Percentiles rank a stretch among this genome's conserved stretches.
These are phyloP conservation scores for Beaufortia kweichowensis DNA, from an alignment of 2,113 vertebrate genomes.

Conservation along the genomic window DNA sequence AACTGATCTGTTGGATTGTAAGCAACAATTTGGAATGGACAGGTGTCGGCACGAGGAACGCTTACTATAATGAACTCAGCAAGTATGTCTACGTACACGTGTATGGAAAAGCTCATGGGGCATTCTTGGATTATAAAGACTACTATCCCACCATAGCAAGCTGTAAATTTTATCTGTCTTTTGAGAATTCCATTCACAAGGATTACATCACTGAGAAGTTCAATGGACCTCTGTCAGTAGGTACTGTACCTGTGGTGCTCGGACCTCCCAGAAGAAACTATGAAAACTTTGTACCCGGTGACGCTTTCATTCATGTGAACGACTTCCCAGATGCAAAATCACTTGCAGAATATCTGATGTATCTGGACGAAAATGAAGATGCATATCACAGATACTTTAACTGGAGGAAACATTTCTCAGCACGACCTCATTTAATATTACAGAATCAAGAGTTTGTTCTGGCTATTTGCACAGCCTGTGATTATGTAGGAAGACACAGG, in stretches of 20 bases:
- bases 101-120: slow-evolving; percentile 77
- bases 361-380: slow-evolving; percentile 80
- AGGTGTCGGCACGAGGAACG: slow-evolving; percentile 68
- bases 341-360: slow-evolving; percentile 79
- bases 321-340: slow-evolving; percentile 79
- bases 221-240: slow-evolving; percentile 81
- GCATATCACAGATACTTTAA: slow-evolving; percentile 83
- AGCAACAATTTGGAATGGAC: slow-evolving; percentile 76
- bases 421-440: slow-evolving; percentile 67
- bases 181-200: slow-evolving; percentile 85
- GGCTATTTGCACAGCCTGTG: slow-evolving; percentile 80
- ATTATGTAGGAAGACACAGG: slow-evolving; percentile 76
- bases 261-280: slow-evolving; percentile 87
- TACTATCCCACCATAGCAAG: slow-evolving; percentile 80
- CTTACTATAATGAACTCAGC: slow-evolving; percentile 80
- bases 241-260: slow-evolving; percentile 83
- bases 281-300: slow-evolving; percentile 80
- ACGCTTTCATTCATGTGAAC: slow-evolving; percentile 86
- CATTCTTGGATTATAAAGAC: slow-evolving; percentile 74
- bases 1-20: slow-evolving; percentile 85
- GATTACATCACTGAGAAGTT: slow-evolving; percentile 90
- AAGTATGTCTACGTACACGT: slow-evolving; percentile 83
- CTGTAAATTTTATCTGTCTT: slow-evolving; percentile 90
- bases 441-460: slow-evolving; percentile 66
- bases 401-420: slow-evolving; percentile 78